Percentiles rank a stretch among this genome's conserved stretches.
Evolutionary conservation across 2,113 vertebrate genomes (phyloP).

Genomic region (Pituophis catenifer): DNA sequence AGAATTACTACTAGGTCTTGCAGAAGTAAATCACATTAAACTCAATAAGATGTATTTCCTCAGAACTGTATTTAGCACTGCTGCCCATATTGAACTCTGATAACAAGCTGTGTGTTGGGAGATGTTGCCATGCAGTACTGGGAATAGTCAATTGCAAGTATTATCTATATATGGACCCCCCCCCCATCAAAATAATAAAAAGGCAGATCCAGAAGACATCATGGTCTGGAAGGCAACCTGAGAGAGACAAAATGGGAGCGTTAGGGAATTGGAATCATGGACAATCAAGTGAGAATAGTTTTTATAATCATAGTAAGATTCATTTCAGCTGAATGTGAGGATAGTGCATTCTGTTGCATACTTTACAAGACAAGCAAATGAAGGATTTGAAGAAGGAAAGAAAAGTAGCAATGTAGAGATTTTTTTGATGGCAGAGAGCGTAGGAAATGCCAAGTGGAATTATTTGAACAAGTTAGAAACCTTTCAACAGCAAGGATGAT

Average conservation of each 20-base stretch:
- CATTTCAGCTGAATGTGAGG: background rate
- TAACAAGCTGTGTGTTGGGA: background rate
- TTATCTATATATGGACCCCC: background rate
- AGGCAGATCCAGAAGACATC: background rate
- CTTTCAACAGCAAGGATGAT: background rate
- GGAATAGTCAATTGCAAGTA: background rate
- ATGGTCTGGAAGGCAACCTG: background rate
- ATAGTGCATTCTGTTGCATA: background rate
- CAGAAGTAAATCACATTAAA: background rate
- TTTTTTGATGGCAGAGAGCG: background rate
- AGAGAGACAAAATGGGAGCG: background rate
- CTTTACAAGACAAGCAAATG: background rate
- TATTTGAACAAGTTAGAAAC: background rate
- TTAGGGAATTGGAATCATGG: background rate
- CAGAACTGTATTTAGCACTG: background rate
- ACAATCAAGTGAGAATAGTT: background rate
- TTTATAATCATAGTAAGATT: background rate
- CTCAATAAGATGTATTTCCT: background rate
- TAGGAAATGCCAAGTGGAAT: background rate
- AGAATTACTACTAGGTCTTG: background rate
- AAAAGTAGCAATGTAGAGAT: background rate
- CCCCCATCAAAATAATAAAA: background rate
- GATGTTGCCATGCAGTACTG: background rate
- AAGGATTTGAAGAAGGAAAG: background rate
- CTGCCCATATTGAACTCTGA: background rate